Conservation (phyloP, 2,888 invertebrate genomes). For the Meteorus cinctellus region DNA sequence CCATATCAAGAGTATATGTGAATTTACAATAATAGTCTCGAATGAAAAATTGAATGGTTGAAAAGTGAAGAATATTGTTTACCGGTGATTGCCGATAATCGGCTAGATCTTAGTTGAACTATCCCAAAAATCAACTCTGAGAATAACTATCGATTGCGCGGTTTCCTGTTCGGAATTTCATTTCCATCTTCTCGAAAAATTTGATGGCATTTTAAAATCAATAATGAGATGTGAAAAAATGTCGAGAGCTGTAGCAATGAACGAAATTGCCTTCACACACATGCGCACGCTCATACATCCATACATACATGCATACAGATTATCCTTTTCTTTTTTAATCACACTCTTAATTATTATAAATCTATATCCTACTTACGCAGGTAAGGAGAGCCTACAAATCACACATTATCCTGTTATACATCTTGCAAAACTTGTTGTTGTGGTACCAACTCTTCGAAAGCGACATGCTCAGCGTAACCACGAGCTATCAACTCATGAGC, state of each 20-base stretch:
- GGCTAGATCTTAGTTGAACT: not conserved
- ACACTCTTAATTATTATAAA: slow-evolving; percentile 34
- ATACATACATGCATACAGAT: slow-evolving; percentile 40
- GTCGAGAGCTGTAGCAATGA: not conserved
- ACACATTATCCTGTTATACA: slow-evolving; percentile 25
- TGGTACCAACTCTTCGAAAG: slow-evolving; percentile 61
- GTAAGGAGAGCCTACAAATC: slow-evolving; percentile 35
- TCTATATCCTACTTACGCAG: slow-evolving; percentile 39
- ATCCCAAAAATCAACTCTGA: not conserved
- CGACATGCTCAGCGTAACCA: slow-evolving; percentile 86
- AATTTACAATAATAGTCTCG: not conserved
- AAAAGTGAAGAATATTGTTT: not conserved
- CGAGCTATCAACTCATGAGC: slow-evolving; percentile 90
- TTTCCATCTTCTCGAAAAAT: not conserved
- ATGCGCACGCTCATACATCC: slow-evolving; percentile 46
- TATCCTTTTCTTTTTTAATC: slow-evolving; percentile 31
- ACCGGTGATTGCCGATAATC: slow-evolving; percentile 35
- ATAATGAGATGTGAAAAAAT: slow-evolving; percentile 21
- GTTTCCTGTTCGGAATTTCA: not conserved
- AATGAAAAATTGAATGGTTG: slow-evolving; percentile 23
- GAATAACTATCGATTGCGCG: not conserved
- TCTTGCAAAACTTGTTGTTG: slow-evolving; percentile 46
- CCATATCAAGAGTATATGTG: not conserved
- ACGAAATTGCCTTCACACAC: slow-evolving; percentile 17
- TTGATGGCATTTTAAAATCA: slow-evolving; percentile 13